Evolutionary conservation across 2,888 invertebrate species (phyloP).

Genomic region (Tiphia femorata): DNA sequence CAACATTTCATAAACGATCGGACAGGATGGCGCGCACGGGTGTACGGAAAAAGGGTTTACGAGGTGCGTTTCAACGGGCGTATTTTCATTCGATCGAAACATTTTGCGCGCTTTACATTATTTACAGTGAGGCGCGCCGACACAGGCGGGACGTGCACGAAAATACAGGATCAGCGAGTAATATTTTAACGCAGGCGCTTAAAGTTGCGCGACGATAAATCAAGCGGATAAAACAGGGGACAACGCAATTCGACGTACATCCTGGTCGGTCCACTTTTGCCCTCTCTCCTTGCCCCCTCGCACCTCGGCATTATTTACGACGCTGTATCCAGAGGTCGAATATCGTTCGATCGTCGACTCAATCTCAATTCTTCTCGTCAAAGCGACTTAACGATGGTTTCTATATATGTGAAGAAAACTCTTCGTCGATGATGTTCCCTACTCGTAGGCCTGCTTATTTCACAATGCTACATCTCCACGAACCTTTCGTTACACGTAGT

Average conservation of each 20-base stretch:
- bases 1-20: constrained; percentile 33
- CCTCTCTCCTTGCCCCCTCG: constrained; percentile 28
- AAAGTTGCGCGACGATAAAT: constrained; percentile 34
- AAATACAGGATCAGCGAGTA: constrained; percentile 21
- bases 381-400: too few relatives aligned
- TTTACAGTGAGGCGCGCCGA: constrained; percentile 17
- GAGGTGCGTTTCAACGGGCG: constrained; percentile 14
- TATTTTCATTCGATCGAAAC: constrained; percentile 17
- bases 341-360: constrained; percentile 13
- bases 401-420: too few relatives aligned
- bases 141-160: constrained; percentile 8
- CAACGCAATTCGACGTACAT: constrained; percentile 32
- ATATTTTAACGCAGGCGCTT: constrained; percentile 28
- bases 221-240: constrained; percentile 24
- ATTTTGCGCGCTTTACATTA: constrained; percentile 25
- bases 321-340: constrained; percentile 39
- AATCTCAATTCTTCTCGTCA: neutral
- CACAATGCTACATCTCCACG: too few relatives aligned
- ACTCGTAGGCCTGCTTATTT: too few relatives aligned
- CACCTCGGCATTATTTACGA: constrained; percentile 32
- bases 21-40: constrained; percentile 13
- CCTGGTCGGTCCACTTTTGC: constrained; percentile 21
- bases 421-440: too few relatives aligned
- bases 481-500: too few relatives aligned
- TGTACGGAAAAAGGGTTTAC: constrained; percentile 27